Conservation (phyloP, 2,888 invertebrate genomes). For the Uropetala carovei region DNA sequence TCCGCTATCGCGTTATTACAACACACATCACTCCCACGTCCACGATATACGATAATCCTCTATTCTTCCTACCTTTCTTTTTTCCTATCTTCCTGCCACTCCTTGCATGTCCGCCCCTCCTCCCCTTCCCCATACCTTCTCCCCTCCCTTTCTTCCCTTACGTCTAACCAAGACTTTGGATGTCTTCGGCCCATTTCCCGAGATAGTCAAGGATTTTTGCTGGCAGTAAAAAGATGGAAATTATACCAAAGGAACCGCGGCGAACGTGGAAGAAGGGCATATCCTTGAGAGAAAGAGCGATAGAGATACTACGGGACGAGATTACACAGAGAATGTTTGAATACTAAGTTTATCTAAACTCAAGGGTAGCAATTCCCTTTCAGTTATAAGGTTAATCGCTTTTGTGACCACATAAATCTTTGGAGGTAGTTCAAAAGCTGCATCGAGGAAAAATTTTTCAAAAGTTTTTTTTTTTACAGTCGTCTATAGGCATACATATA, state of each 20-base stretch:
- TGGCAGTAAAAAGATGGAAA: slow-evolving; percentile 17
- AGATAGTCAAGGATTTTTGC: not conserved
- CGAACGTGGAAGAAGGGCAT: not conserved
- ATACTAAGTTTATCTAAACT: not conserved
- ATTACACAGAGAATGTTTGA: no score
- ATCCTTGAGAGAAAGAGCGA: slow-evolving; percentile 22
- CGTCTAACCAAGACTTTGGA: not conserved
- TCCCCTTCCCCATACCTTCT: not conserved
- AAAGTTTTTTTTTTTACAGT: no score
- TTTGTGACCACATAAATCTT: not conserved
- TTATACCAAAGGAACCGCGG: slow-evolving; percentile 13
- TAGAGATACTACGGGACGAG: not conserved
- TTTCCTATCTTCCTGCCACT: no score
- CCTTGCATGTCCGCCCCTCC: not conserved
- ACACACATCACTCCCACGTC: no score
- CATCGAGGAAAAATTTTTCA: no score
- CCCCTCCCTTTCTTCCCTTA: not conserved
- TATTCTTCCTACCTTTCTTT: no score
- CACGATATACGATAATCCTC: no score
- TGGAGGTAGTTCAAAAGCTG: no score
- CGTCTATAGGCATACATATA: no score
- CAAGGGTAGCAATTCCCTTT: not conserved
- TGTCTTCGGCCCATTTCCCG: not conserved
- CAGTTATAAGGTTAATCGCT: not conserved
- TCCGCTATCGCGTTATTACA: no score